Conservation (phyloP, 1,140 invertebrate species). For the Chelonus insularis region DNA sequence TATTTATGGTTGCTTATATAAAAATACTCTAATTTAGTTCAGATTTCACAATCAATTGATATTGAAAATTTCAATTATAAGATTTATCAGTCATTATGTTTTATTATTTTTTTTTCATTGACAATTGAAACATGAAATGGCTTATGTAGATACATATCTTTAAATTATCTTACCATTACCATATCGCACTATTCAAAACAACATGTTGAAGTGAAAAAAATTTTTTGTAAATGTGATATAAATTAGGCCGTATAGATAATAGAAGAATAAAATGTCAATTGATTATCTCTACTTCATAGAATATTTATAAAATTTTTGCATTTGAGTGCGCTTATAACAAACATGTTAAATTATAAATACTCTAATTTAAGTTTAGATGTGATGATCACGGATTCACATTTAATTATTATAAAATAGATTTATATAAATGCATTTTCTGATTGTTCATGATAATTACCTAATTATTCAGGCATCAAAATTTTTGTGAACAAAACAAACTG, state of each 20-base stretch:
- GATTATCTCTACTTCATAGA: no score
- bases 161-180: constrained; percentile 22
- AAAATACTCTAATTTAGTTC: no score
- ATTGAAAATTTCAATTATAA: no score
- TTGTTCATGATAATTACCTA: not conserved
- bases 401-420: not conserved
- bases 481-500: constrained; percentile 9
- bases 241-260: not conserved
- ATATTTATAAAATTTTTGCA: not conserved
- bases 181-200: constrained; percentile 1
- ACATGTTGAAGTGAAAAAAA: constrained; percentile 6
- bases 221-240: constrained; percentile 19
- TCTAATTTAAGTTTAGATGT: not conserved
- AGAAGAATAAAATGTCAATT: not conserved
- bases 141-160: constrained; percentile 25
- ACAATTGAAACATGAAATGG: constrained; percentile 5
- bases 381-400: no score
- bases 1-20: no score
- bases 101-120: no score
- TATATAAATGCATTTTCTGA: not conserved
- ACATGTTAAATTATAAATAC: not conserved
- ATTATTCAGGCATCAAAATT: no score
- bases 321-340: not conserved
- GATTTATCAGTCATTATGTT: no score
- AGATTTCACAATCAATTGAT: no score